Conservation (phyloP, 1,140 invertebrate species). For the Orius insidiosus region DNA sequence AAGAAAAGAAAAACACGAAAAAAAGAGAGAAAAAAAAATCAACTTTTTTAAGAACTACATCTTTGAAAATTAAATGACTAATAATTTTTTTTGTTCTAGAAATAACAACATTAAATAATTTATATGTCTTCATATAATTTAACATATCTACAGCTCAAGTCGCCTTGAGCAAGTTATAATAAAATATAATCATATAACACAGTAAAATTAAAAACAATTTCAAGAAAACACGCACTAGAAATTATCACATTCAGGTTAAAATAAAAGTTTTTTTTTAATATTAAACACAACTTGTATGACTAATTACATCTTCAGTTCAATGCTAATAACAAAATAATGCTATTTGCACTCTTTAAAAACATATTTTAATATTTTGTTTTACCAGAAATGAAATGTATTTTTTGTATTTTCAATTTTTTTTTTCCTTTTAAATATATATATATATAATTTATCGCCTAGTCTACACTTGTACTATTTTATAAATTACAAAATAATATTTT, state of each 20-base stretch:
- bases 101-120: conserved; percentile 17
- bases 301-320: conserved; percentile 17
- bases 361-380: neutral
- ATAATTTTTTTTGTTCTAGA: conserved; percentile 13
- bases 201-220: conserved; percentile 18
- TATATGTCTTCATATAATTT: conserved; percentile 15
- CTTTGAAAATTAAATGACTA: conserved; percentile 14
- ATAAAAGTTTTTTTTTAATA: conserved; percentile 19
- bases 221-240: conserved; percentile 19
- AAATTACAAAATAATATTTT: conserved; percentile 10
- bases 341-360: conserved; percentile 7
- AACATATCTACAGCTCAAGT: conserved; percentile 18
- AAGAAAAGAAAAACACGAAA: conserved; percentile 11
- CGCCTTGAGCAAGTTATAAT: conserved; percentile 15
- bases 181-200: conserved; percentile 18
- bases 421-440: conserved; percentile 1
- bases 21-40: conserved; percentile 9
- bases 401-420: no score
- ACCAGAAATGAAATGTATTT: neutral
- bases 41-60: conserved; percentile 12
- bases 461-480: conserved; percentile 1
- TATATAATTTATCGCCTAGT: conserved; percentile 5
- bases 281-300: conserved; percentile 18
- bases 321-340: conserved; percentile 14
- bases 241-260: conserved; percentile 21